Evolutionary conservation across 1,140 invertebrate genomes (phyloP).

Genomic region (Zaprionus nigranus): DNA sequence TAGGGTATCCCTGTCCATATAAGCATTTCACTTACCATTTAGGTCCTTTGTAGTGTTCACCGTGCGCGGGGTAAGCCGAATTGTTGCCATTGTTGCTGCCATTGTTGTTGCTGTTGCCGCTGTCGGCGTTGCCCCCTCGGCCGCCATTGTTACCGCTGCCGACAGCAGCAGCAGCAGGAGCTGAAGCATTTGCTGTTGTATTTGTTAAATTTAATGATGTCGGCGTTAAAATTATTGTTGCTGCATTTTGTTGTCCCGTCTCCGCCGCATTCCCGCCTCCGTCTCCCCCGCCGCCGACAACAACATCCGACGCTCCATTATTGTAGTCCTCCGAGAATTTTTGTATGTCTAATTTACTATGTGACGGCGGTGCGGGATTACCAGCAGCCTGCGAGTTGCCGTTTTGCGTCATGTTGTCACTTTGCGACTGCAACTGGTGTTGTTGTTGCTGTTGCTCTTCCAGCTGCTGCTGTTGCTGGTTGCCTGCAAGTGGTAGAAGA

Average conservation of each 20-base stretch:
- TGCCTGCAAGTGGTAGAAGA: conserved; percentile 63
- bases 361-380: conserved; percentile 40
- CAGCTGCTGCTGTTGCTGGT: conserved; percentile 51
- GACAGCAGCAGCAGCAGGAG: conserved; percentile 28
- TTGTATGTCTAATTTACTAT: conserved; percentile 82
- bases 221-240: conserved; percentile 83
- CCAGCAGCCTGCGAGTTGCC: conserved; percentile 35
- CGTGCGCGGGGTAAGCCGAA: conserved; percentile 16
- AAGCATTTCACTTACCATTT: conserved; percentile 77
- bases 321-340: conserved; percentile 66
- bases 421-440: conserved; percentile 51
- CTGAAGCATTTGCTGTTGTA: conserved; percentile 64
- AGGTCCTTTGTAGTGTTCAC: conserved; percentile 74
- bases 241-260: conserved; percentile 65
- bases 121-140: neutral
- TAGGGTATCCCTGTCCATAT: conserved; percentile 50
- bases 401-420: conserved; percentile 68
- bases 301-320: conserved; percentile 46
- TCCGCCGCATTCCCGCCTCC: conserved; percentile 16
- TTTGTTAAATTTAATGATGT: conserved; percentile 84
- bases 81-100: conserved; percentile 10
- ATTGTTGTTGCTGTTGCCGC: conserved; percentile 1
- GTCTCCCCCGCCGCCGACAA: neutral
- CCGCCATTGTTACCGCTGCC: conserved; percentile 30
- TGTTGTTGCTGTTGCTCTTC: conserved; percentile 32